Percentiles rank a stretch among this genome's conserved stretches.
Conservation (phyloP, 2,797 vertebrate species). For the Bufotes viridis region DNA sequence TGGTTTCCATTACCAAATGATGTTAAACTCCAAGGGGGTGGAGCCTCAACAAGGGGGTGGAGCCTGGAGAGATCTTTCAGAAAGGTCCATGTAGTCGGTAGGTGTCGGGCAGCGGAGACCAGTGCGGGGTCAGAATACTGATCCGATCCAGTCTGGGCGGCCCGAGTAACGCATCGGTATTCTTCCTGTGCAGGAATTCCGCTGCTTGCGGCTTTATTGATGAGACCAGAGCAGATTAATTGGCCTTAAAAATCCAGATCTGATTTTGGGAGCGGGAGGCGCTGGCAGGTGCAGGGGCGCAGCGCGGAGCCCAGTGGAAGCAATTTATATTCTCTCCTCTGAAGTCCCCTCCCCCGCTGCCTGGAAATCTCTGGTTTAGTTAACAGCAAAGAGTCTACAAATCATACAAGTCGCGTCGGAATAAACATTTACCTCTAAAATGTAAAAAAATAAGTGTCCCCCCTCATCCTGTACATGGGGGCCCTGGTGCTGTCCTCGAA, state of each 20-base stretch:
- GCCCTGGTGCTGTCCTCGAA: too few species aligned
- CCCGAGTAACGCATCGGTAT: not conserved
- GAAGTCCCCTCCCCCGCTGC: not conserved
- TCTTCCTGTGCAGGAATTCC: not conserved
- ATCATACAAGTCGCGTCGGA: not conserved
- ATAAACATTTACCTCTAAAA: not conserved
- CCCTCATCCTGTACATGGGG: too few species aligned
- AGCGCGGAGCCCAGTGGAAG: not conserved
- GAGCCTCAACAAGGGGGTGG: not conserved
- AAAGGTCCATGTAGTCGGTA: not conserved
- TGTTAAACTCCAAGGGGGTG: too few species aligned
- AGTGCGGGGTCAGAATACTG: not conserved
- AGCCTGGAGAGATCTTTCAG: not conserved
- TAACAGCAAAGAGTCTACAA: not conserved
- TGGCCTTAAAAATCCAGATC: slow-evolving; percentile 2
- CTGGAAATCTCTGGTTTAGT: not conserved
- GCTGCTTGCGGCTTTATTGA: not conserved
- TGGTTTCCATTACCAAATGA: too few species aligned
- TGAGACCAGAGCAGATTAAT: not conserved
- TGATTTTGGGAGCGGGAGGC: not conserved
- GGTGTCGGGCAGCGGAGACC: not conserved
- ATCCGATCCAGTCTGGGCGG: not conserved
- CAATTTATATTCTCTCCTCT: not conserved
- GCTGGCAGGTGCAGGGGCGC: not conserved
- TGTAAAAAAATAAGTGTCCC: too few species aligned